phyloP scores from a whole-genome alignment of 1,140 invertebrate genomes.

The Phthorimaea operculella region DNA sequence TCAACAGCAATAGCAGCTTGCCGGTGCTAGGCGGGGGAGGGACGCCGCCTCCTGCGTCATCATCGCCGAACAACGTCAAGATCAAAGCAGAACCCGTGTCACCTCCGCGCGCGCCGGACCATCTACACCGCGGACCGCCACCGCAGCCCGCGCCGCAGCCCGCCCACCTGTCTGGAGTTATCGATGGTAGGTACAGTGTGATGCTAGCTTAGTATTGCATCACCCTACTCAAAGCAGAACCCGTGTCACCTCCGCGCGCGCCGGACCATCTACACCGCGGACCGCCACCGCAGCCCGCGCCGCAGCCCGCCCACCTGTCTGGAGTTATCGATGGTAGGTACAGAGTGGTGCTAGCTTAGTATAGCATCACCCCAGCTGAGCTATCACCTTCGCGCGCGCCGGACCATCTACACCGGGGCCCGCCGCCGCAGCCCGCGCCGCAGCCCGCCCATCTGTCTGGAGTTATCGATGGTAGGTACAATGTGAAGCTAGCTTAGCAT shows the following conservation, averaged over 20 bases:
- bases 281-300: constrained; percentile 44
- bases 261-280: constrained; percentile 65
- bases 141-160: constrained; percentile 58
- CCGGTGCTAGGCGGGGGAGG: constrained; percentile 84
- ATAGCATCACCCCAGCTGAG: too few relatives aligned
- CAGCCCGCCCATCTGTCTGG: constrained; percentile 64
- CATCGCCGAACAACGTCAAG: constrained; percentile 86
- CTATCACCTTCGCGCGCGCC: constrained; percentile 82
- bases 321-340: constrained; percentile 57
- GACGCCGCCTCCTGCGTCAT: constrained; percentile 84
- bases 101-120: constrained; percentile 75
- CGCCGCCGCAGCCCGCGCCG: constrained; percentile 49
- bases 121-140: constrained; percentile 62
- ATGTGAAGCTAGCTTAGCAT: constrained; percentile 2
- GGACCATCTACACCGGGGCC: constrained; percentile 64
- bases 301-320: constrained; percentile 63
- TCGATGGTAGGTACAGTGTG: constrained; percentile 41
- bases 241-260: constrained; percentile 86
- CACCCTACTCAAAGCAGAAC: constrained; percentile 73
- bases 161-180: constrained; percentile 62
- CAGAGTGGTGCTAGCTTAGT: too few relatives aligned
- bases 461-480: constrained; percentile 52
- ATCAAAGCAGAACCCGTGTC: constrained; percentile 96
- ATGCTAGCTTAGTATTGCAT: constrained; percentile 5
- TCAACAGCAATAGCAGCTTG: constrained; percentile 70